These are phyloP conservation scores for Stenodera caucasica DNA, from an alignment of 2,888 invertebrate genomes.

Conservation along the genomic window DNA sequence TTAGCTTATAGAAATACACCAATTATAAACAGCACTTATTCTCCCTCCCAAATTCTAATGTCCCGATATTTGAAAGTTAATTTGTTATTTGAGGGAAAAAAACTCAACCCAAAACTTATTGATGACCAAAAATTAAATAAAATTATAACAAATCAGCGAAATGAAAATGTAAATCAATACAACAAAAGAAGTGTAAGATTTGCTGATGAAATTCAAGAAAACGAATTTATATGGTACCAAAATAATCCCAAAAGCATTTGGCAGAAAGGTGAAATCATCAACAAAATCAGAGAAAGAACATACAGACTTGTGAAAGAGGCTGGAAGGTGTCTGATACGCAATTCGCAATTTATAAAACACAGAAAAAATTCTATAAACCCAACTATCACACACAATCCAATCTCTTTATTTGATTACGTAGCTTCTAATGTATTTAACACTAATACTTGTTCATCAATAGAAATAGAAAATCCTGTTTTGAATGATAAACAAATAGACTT, in stretches of 20 bases:
- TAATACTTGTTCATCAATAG: too few relatives aligned
- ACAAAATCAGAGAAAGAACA: slow-evolving; percentile 14
- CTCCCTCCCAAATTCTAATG: slow-evolving; percentile 18
- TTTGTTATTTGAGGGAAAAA: too few relatives aligned
- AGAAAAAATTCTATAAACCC: too few relatives aligned
- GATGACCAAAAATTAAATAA: too few relatives aligned
- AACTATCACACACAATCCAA: too few relatives aligned
- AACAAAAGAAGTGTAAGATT: slow-evolving; percentile 10
- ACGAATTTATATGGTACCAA: slow-evolving; percentile 10
- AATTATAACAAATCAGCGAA: too few relatives aligned
- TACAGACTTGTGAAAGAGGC: slow-evolving; percentile 14
- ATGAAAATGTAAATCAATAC: slow-evolving; percentile 13
- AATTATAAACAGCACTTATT: slow-evolving; percentile 3
- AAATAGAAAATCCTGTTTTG: too few relatives aligned
- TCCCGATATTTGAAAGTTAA: too few relatives aligned
- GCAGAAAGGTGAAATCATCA: slow-evolving; percentile 13
- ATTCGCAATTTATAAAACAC: slow-evolving; percentile 8
- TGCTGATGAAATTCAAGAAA: slow-evolving; percentile 2
- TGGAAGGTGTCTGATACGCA: slow-evolving; percentile 19
- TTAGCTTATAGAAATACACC: slow-evolving; percentile 18
- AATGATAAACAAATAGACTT: too few relatives aligned
- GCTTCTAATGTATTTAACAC: too few relatives aligned
- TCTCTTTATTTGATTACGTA: too few relatives aligned
- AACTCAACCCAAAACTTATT: too few relatives aligned
- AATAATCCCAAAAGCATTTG: slow-evolving; percentile 15